Percentiles rank a stretch among this genome's conserved stretches.
Conservation (phyloP, 2,888 invertebrate species). For the Bembecia ichneumoniformis region DNA sequence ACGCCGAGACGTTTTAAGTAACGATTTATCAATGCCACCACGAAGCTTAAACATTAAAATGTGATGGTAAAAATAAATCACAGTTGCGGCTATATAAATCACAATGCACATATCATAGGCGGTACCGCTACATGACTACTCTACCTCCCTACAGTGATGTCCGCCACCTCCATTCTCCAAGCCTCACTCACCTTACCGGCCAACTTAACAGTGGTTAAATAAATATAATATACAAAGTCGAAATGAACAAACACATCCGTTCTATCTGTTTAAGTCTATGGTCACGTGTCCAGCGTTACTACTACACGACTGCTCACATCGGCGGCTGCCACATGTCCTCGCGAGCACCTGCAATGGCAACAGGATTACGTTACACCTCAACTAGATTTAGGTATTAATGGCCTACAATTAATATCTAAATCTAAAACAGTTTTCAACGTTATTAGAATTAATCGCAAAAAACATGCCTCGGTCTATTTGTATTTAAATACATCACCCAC, state of each 20-base stretch:
- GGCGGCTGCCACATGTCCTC: not conserved
- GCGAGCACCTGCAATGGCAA: too few species aligned
- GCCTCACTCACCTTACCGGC: constrained; percentile 25
- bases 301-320: not conserved
- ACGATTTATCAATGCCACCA: constrained; percentile 65
- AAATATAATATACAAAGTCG: constrained; percentile 41
- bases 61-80: constrained; percentile 68
- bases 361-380: too few species aligned
- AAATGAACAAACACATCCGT: not conserved
- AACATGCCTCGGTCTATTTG: too few species aligned
- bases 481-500: too few species aligned
- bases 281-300: not conserved
- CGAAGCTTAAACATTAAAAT: constrained; percentile 45
- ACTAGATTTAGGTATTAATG: too few species aligned
- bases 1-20: constrained; percentile 56
- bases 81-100: constrained; percentile 61
- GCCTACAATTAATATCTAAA: too few species aligned
- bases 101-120: constrained; percentile 64
- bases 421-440: too few species aligned
- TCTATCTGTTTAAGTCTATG: not conserved
- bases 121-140: constrained; percentile 61
- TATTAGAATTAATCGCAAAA: too few species aligned
- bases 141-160: constrained; percentile 32
- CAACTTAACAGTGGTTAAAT: constrained; percentile 44
- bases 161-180: too few species aligned